These are phyloP conservation scores for Acrobasis suavella DNA, from an alignment of 2,888 invertebrate species.

Conservation along the genomic window DNA sequence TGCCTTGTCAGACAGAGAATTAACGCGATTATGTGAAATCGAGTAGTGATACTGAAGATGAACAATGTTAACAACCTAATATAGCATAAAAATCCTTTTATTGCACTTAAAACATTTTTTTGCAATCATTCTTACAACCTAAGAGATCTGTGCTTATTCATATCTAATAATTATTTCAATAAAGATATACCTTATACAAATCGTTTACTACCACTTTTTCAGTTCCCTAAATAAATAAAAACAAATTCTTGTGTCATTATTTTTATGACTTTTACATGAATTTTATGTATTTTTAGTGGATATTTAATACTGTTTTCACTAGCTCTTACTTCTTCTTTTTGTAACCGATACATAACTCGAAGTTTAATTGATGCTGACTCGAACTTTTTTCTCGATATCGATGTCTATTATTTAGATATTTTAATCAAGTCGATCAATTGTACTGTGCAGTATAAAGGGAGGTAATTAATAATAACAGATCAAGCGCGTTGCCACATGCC, in stretches of 20 bases:
- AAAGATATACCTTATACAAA: too few species aligned
- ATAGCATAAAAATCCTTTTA: neutral
- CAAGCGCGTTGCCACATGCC: constrained; percentile 71
- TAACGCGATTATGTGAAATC: neutral
- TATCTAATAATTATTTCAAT: too few species aligned
- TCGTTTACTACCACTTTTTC: too few species aligned
- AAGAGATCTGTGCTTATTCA: too few species aligned
- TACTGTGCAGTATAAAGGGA: constrained; percentile 72
- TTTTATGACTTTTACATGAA: too few species aligned
- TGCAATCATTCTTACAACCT: too few species aligned
- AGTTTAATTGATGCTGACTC: constrained; percentile 47
- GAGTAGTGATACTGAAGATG: neutral
- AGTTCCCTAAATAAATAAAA: too few species aligned
- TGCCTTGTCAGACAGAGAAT: neutral
- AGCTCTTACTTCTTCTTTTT: neutral
- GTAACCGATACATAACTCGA: constrained; percentile 3
- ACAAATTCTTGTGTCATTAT: too few species aligned
- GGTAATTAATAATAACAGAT: constrained; percentile 79
- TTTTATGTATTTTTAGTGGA: too few species aligned
- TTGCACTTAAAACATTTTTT: neutral
- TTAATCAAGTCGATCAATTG: constrained; percentile 79
- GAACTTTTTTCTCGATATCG: constrained; percentile 51
- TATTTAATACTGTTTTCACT: neutral
- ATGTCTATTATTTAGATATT: constrained; percentile 77
- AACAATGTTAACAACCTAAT: neutral